Percentiles rank a stretch among this genome's conserved stretches.
These are phyloP conservation scores for Drosophila maculinotata DNA, from an alignment of 2,888 invertebrate genomes.

Conservation along the genomic window DNA sequence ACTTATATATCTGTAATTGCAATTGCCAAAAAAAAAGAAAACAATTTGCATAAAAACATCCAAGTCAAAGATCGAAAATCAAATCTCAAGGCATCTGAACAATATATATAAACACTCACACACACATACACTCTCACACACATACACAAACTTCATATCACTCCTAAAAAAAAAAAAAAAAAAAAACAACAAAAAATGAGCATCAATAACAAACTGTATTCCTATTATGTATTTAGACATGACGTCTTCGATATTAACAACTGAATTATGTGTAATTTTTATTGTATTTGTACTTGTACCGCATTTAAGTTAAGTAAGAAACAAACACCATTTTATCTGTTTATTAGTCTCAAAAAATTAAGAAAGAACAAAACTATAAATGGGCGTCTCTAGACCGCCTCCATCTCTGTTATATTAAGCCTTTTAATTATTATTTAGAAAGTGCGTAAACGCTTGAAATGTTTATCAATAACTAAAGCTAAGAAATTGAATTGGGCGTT, in stretches of 20 bases:
- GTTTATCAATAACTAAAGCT: conserved; percentile 31
- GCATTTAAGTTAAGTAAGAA: conserved; percentile 46
- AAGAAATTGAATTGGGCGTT: conserved; percentile 38
- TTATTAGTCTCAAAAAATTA: conserved; percentile 50
- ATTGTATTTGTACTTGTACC: conserved; percentile 34
- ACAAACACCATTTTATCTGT: conserved; percentile 28
- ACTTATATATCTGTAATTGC: conserved; percentile 15
- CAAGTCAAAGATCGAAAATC: conserved; percentile 32
- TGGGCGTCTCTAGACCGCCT: conserved; percentile 1
- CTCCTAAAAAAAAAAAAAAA: conserved; percentile 52
- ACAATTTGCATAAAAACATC: conserved; percentile 8
- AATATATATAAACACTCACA: conserved; percentile 9
- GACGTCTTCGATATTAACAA: conserved; percentile 53
- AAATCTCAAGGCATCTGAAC: conserved; percentile 49
- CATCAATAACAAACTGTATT: conserved; percentile 68
- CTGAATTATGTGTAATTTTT: conserved; percentile 44
- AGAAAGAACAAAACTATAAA: not conserved
- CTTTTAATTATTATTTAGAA: conserved; percentile 27
- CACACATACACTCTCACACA: conserved; percentile 10
- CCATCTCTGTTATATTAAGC: conserved; percentile 34
- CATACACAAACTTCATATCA: conserved; percentile 61
- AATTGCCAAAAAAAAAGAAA: conserved; percentile 18
- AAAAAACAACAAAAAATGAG: conserved; percentile 23
- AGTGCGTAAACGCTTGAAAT: conserved; percentile 20
- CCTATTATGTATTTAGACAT: conserved; percentile 68